These are phyloP conservation scores for Umimayanthus chanpuru DNA, from an alignment of 92 coral and sea anemone genomes.

Conservation along the genomic window DNA sequence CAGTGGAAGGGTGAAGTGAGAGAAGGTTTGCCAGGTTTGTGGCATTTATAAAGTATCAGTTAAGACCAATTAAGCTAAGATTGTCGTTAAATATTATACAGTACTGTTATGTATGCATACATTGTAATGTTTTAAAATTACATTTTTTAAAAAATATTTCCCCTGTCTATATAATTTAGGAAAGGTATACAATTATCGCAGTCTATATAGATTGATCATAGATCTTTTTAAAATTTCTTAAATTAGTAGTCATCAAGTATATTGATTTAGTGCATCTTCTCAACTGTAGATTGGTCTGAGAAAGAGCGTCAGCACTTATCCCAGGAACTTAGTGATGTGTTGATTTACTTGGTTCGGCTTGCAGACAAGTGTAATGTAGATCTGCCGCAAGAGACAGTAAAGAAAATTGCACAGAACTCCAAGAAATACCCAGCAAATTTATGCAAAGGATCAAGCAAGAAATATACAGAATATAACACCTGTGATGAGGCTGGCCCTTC, in stretches of 20 bases:
- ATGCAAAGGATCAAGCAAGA: constrained; percentile 89
- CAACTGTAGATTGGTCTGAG: constrained; percentile 74
- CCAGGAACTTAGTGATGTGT: constrained; percentile 91
- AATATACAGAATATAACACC: constrained; percentile 81
- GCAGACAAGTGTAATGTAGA: constrained; percentile 90
- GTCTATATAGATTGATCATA: no score
- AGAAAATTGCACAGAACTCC: constrained; percentile 72
- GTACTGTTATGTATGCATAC: no score
- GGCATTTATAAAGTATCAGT: not conserved
- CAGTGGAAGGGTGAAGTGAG: constrained; percentile 92
- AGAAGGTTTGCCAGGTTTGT: constrained; percentile 89
- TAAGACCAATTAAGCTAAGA: no score
- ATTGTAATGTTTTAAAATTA: no score
- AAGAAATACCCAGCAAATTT: constrained; percentile 85
- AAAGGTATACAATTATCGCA: no score
- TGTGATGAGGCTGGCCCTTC: constrained; percentile 13
- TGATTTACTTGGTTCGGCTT: constrained; percentile 84
- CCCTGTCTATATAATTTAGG: no score
- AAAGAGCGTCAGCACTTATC: constrained; percentile 78
- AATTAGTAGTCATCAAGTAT: not conserved
- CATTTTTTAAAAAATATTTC: no score
- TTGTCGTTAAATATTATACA: not conserved
- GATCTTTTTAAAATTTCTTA: no score
- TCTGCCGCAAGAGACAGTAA: constrained; percentile 75
- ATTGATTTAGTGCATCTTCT: not conserved